Conservation (phyloP, 2,797 vertebrate species). For the Myotis planiceps region DNA sequence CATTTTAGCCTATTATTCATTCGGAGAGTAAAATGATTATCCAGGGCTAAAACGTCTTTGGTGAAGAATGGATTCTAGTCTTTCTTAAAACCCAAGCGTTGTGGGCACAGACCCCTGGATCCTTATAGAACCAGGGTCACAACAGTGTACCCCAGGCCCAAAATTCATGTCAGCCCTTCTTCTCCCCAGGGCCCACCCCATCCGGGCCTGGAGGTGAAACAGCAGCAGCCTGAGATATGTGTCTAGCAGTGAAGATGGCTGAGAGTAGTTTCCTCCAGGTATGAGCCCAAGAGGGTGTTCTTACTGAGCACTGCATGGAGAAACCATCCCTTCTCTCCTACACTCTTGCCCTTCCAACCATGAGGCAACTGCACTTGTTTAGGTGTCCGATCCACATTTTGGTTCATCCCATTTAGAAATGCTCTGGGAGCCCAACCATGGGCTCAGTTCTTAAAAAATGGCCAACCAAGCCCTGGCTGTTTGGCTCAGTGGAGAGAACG, state of each 20-base stretch:
- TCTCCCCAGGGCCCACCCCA: not conserved
- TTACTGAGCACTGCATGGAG: accelerated
- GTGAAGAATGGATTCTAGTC: not conserved
- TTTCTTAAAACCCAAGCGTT: not conserved
- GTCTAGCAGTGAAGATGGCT: not conserved
- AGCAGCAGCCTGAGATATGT: not conserved
- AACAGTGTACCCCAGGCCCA: not conserved
- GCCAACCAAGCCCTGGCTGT: not conserved
- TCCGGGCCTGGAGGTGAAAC: accelerated
- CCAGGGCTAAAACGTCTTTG: not conserved
- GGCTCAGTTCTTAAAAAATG: not conserved
- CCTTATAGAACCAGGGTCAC: not conserved
- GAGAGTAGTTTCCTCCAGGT: not conserved
- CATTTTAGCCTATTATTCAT: not conserved
- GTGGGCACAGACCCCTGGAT: not conserved
- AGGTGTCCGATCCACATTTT: not conserved
- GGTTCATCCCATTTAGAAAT: not conserved
- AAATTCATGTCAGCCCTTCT: not conserved
- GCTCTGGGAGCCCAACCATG: not conserved
- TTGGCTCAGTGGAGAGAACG: too few species aligned
- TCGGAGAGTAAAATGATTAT: not conserved
- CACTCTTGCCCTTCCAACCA: not conserved
- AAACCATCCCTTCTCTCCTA: not conserved
- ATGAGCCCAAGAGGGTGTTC: not conserved
- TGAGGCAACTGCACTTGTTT: not conserved